These are phyloP conservation scores for Pipra filicauda DNA, from an alignment of 2,113 vertebrate genomes.

Conservation along the genomic window DNA sequence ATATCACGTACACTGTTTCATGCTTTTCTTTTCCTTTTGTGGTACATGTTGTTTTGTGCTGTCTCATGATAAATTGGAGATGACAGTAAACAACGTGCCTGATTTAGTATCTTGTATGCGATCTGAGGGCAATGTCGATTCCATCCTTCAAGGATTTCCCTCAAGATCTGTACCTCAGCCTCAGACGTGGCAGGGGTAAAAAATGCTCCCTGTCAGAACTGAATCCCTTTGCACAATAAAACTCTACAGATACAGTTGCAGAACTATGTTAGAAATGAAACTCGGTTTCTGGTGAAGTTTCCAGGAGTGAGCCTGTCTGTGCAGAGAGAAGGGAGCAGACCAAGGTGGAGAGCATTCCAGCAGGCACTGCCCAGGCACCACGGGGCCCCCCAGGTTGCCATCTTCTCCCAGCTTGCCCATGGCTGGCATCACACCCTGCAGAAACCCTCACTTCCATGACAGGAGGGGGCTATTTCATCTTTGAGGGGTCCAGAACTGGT, in stretches of 20 bases:
- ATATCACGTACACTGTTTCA: neutral
- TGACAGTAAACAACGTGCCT: slow-evolving; percentile 37
- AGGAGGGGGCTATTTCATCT: neutral
- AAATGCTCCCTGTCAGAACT: neutral
- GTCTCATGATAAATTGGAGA: slow-evolving; percentile 16
- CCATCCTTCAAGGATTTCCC: neutral
- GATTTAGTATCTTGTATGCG: neutral
- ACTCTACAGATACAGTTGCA: neutral
- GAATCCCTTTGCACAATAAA: neutral
- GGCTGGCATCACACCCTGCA: neutral
- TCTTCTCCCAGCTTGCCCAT: neutral
- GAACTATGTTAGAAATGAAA: neutral
- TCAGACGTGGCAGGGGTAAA: neutral
- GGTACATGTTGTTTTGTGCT: neutral
- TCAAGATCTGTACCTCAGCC: neutral
- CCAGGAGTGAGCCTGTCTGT: neutral
- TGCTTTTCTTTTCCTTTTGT: neutral
- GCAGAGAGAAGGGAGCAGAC: neutral
- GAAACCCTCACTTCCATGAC: neutral
- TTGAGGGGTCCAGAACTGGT: neutral
- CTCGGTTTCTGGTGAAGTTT: neutral
- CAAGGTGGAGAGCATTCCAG: neutral
- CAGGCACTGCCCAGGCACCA: neutral
- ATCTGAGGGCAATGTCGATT: slow-evolving; percentile 7
- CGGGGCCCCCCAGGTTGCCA: accelerated